phyloP scores from a whole-genome alignment of 2,113 vertebrate genomes.

The Thryonomys swinderianus region DNA sequence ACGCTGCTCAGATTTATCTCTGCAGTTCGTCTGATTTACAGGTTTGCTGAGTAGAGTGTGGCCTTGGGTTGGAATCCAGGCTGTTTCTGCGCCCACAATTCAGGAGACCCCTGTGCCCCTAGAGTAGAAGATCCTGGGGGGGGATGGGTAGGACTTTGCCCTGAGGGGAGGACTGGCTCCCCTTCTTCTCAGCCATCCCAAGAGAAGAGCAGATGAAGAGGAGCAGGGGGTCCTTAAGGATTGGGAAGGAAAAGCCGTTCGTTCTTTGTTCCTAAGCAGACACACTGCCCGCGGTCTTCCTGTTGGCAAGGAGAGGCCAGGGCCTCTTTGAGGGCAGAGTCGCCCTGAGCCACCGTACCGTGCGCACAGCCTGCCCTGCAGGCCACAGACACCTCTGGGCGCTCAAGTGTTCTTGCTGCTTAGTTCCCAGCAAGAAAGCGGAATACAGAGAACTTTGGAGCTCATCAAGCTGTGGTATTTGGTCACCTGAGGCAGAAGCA shows the following conservation, averaged over 20 bases:
- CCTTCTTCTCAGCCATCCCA: too few relatives aligned
- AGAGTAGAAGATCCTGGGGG: rapidly evolving
- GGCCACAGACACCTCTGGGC: rapidly evolving
- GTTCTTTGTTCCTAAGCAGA: background rate
- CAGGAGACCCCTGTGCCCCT: background rate
- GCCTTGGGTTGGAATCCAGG: background rate
- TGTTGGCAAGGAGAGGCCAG: background rate
- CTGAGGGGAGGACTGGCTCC: background rate
- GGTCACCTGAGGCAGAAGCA: background rate
- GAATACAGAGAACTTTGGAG: background rate
- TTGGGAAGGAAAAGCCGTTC: background rate
- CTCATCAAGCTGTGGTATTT: background rate
- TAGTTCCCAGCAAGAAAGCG: background rate
- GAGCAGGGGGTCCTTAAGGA: background rate
- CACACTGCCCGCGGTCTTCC: background rate
- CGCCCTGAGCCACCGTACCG: rapidly evolving
- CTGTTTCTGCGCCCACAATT: rapidly evolving
- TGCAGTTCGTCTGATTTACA: conserved; percentile 68
- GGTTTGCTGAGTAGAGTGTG: conserved; percentile 15
- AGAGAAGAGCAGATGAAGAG: background rate
- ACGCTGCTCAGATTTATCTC: conserved; percentile 82
- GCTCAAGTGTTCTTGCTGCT: rapidly evolving
- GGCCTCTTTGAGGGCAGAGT: rapidly evolving
- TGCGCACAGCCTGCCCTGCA: rapidly evolving
- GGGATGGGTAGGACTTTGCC: rapidly evolving